Base-by-base conservation (phyloP, 2,888 invertebrate species). In the Chelonus formosanus region DNA sequence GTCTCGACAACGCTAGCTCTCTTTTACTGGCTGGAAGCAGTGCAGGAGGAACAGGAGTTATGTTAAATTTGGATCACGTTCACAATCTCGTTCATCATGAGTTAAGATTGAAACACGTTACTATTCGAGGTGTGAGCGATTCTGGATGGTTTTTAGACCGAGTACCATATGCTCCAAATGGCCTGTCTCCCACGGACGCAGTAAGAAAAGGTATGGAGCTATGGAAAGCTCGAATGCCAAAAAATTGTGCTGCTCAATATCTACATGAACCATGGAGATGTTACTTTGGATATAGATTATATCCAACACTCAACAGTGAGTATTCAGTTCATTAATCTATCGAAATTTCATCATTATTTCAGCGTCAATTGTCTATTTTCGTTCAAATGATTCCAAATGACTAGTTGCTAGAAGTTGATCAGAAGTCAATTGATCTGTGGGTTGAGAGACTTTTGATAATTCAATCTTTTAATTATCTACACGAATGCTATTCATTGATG, bases 131-230 rank as follows among this genome's bases (percentile, higher is more conserved):
- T 0, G 89, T 97, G 5, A 91, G 94, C 1, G 97, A 97, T 84
- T 96, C 96, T 0, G 97, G 96, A 20, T 97, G 97, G 97, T 97
- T 97, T 82, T 86, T 97, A 67, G 97, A 97, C 81, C 89, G 95
- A 68, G 91, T 92, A 35, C 92, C 92, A 0, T 92, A 89, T 78
- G 87, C 89, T 2, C 89, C 89, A 0, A 89, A 89, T 53, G 76
- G 76, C 47, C 58, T 90, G 67, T 87, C 89, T 0, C 89, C 91
- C 3, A 83, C 90, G 71, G 87, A 91, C 78, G 88, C 90, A 0
- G 90, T 93, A 56, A 88, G 90, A 67, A 89, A 89, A 76, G 95
- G 94, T 2, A 91, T 93, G 86, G 88, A 90, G 74, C 82, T 92
- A 61, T 94, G 94, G 94, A 87, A 90, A 68, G 95, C 94, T 0